These are phyloP conservation scores for Fopius arisanus DNA, from an alignment of 1,140 invertebrate genomes.

Conservation along the genomic window DNA sequence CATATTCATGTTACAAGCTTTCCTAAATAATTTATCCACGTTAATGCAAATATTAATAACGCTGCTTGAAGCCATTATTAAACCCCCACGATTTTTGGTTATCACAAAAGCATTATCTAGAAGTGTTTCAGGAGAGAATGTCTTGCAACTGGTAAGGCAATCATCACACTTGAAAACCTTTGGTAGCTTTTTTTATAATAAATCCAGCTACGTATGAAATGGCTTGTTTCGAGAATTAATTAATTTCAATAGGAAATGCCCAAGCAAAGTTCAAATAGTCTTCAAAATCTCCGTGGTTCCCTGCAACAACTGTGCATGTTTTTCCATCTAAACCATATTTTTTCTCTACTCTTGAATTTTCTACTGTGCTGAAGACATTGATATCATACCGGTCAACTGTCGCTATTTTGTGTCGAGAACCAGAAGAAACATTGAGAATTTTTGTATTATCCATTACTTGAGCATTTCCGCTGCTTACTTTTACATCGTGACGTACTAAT, in stretches of 20 bases:
- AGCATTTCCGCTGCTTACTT: constrained; percentile 31
- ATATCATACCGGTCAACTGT: constrained; percentile 1
- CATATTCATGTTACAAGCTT: background rate
- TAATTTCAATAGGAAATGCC: background rate
- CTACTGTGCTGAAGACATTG: background rate
- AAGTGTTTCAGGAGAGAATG: too few relatives aligned
- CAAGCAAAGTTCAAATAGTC: background rate
- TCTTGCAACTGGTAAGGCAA: background rate
- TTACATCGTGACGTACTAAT: constrained; percentile 33
- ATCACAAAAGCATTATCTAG: constrained; percentile 6
- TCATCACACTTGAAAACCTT: background rate
- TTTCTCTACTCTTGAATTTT: constrained; percentile 24
- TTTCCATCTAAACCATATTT: constrained; percentile 30
- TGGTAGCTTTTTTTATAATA: background rate
- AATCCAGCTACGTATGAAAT: background rate
- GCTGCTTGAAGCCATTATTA: background rate
- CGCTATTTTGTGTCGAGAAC: background rate
- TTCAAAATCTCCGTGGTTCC: background rate
- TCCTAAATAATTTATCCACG: background rate
- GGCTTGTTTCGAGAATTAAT: background rate
- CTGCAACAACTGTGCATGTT: background rate
- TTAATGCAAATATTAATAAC: background rate
- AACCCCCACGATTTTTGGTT: constrained; percentile 4
- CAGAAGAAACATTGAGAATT: constrained; percentile 27
- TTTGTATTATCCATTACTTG: constrained; percentile 30